Base-by-base conservation (phyloP, 2,797 vertebrate genomes). In the Pangasius krempfi region DNA sequence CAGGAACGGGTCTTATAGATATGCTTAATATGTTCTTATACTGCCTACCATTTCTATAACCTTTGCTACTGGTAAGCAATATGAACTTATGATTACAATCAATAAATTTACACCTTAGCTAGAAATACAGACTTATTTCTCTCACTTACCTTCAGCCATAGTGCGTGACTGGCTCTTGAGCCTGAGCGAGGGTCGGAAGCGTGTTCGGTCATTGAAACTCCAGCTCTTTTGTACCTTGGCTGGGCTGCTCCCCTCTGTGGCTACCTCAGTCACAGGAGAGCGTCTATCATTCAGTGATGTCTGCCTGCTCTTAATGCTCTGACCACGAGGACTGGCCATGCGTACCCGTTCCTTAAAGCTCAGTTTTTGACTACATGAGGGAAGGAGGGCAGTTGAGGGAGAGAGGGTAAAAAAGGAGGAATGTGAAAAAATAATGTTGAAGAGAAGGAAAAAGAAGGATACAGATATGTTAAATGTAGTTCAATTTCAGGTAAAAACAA, bases 141-240 rank as follows among this genome's bases (percentile, higher is more conserved):
- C 44, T 52, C 9, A 54, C 86, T 97, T 95, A 99, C 98, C 97
- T 4, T 99, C 98, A 1, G 97, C 93, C 76, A 96, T 93, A 0
- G 96, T 95, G 54, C 98, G 98, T 27, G 97, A 96, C 93, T 98
- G 98, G 92, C 98, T 99, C 95, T 99, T 99, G 84, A 99, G 94
- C 88, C 98, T 95, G 79, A 99, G 96, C 0, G 99, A 99, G 30
- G 98, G 98, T 84, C 98, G 96, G 90, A 99, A 99, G 54, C 99
- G 97, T 0, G 99, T 99, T 44, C 98, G 96, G 90, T 99, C 98
- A 0, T 99, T 99, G 95, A 99, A 99, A 94, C 99, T 99, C 99
- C 99, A 99, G 96, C 98, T 99, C 95, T 99, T 99, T 95, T 99
- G 99, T 47, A 99, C 98, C 93, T 99, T 99, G 90, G 97, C 97